phyloP scores from a whole-genome alignment of 2,113 vertebrate genomes.

The Elephantulus edwardii region DNA sequence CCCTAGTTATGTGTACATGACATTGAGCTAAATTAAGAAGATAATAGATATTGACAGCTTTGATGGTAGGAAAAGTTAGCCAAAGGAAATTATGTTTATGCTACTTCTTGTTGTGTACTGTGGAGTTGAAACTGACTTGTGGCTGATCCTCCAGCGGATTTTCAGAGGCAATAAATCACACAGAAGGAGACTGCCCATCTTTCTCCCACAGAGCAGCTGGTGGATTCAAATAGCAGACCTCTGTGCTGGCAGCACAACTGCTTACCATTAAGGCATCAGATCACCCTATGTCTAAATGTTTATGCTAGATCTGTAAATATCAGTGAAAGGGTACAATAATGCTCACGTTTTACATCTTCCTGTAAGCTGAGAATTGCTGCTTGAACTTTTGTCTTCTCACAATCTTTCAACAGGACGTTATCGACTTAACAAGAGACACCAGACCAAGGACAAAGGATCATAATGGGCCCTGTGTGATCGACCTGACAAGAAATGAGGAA shows the following conservation, averaged over 20 bases:
- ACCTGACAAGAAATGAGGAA: conserved; percentile 81
- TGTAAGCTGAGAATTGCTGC: not conserved
- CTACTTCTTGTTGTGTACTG: no score
- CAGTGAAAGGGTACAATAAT: conserved; percentile 8
- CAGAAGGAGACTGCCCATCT: no score
- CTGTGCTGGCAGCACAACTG: no score
- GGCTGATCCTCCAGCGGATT: no score
- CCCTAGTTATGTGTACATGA: not conserved
- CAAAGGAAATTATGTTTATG: not conserved
- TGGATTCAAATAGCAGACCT: no score
- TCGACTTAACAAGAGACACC: conserved; percentile 84
- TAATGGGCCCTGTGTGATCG: conserved; percentile 56
- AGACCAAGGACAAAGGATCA: conserved; percentile 19
- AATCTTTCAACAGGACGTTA: conserved; percentile 82
- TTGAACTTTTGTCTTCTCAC: conserved; percentile 41
- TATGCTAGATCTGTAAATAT: not conserved
- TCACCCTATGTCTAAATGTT: no score
- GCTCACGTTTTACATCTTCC: conserved; percentile 22
- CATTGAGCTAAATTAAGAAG: conserved; percentile 18
- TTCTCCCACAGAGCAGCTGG: no score
- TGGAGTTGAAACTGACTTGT: no score
- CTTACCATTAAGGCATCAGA: no score
- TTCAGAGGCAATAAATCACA: no score
- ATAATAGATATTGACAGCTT: conserved; percentile 8
- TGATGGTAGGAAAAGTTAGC: conserved; percentile 1